Conservation (phyloP, 2,888 invertebrate genomes). For the Nephrotoma appendiculata region DNA sequence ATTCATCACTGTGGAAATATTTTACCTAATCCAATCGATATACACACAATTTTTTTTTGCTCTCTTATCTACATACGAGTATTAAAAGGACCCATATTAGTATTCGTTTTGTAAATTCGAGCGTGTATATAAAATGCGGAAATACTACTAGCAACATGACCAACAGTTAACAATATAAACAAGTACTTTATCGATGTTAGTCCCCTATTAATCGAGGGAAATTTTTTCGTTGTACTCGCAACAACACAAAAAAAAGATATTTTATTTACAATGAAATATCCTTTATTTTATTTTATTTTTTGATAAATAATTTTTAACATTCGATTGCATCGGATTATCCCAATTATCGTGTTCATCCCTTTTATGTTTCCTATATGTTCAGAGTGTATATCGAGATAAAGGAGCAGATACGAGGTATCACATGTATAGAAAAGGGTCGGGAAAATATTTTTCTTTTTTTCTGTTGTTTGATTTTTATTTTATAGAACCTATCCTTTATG, state of each 20-base stretch:
- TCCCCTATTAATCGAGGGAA: not conserved
- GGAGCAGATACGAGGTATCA: not conserved
- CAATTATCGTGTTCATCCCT: conserved; percentile 11
- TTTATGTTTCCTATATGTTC: not conserved
- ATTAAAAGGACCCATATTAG: not conserved
- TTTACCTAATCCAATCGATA: not conserved
- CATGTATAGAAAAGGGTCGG: not conserved
- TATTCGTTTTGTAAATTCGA: no score
- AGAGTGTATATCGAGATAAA: not conserved
- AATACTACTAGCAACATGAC: not conserved
- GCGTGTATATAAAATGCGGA: not conserved
- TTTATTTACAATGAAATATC: not conserved
- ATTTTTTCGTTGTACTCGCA: not conserved
- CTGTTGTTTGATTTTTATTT: not conserved
- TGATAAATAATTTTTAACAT: not conserved
- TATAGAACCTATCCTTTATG: not conserved
- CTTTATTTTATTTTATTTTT: not conserved
- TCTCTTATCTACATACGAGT: not conserved
- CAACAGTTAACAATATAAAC: not conserved
- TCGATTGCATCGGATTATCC: conserved; percentile 13
- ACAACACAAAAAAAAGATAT: not conserved
- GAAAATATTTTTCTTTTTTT: not conserved
- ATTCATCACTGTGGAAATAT: not conserved
- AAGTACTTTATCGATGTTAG: not conserved
- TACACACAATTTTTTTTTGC: not conserved